Conservation (phyloP, 2,888 invertebrate genomes). For the Drosophila limbata region DNA sequence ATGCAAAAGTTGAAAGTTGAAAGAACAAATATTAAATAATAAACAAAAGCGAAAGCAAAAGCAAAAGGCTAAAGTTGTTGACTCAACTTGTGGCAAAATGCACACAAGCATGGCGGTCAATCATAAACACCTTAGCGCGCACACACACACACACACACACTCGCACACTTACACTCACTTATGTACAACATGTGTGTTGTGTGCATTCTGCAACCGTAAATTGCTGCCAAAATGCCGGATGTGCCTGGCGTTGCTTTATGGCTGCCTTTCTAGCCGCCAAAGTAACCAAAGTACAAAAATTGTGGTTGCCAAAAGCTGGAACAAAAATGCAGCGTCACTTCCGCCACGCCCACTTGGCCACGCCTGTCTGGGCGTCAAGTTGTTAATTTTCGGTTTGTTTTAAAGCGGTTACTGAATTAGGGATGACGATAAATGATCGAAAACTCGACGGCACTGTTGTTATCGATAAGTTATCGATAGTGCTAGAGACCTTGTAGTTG, state of each 20-base stretch:
- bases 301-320: slow-evolving; percentile 13
- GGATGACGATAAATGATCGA: not conserved
- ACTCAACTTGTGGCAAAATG: slow-evolving; percentile 47
- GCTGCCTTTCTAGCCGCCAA: slow-evolving; percentile 41
- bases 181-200: slow-evolving; percentile 1
- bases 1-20: slow-evolving; percentile 64
- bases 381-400: slow-evolving; percentile 5
- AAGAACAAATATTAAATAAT: slow-evolving; percentile 69
- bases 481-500: not conserved
- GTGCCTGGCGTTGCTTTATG: slow-evolving; percentile 70
- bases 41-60: slow-evolving; percentile 58
- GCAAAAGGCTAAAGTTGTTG: slow-evolving; percentile 18
- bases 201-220: slow-evolving; percentile 65
- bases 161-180: slow-evolving; percentile 11
- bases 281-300: slow-evolving; percentile 25
- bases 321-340: slow-evolving; percentile 51
- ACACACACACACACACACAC: slow-evolving; percentile 14
- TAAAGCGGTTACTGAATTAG: not conserved
- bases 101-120: slow-evolving; percentile 64
- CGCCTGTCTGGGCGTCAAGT: slow-evolving; percentile 2
- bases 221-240: slow-evolving; percentile 71
- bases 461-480: slow-evolving; percentile 15
- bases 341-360: slow-evolving; percentile 47
- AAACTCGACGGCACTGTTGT: not conserved
- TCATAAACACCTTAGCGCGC: slow-evolving; percentile 49